Percentiles rank a stretch among this genome's conserved stretches.
These are phyloP conservation scores for Erpornis zantholeuca DNA, from an alignment of 2,113 vertebrate species.

Conservation along the genomic window DNA sequence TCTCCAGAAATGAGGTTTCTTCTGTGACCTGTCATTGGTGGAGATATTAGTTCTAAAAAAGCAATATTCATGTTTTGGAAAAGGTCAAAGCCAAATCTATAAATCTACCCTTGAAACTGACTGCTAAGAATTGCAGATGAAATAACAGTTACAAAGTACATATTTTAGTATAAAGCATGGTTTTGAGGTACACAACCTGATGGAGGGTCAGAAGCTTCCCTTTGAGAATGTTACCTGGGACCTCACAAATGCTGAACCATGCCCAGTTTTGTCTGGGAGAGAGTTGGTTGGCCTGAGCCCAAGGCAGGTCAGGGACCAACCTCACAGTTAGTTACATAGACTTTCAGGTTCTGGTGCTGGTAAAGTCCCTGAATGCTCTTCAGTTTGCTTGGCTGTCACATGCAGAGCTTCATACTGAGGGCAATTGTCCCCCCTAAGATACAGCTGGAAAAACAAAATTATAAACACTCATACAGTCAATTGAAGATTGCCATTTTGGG, in stretches of 20 bases:
- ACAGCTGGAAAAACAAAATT: neutral
- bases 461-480: neutral
- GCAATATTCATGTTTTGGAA: neutral
- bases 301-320: neutral
- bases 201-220: neutral
- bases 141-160: neutral
- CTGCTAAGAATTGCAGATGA: fast-evolving
- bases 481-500: neutral
- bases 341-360: neutral
- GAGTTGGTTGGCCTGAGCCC: neutral
- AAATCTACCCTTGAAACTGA: neutral
- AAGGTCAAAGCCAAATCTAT: neutral
- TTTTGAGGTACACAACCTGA: neutral
- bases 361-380: neutral
- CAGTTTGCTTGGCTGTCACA: neutral
- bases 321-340: neutral
- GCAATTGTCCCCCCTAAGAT: neutral
- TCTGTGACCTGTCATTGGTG: neutral
- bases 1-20: neutral
- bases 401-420: neutral
- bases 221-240: neutral
- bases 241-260: neutral
- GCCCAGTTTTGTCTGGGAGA: neutral
- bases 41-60: neutral
- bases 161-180: neutral